phyloP scores from a whole-genome alignment of 23 tunicate genomes.

The Styela plicata region DNA sequence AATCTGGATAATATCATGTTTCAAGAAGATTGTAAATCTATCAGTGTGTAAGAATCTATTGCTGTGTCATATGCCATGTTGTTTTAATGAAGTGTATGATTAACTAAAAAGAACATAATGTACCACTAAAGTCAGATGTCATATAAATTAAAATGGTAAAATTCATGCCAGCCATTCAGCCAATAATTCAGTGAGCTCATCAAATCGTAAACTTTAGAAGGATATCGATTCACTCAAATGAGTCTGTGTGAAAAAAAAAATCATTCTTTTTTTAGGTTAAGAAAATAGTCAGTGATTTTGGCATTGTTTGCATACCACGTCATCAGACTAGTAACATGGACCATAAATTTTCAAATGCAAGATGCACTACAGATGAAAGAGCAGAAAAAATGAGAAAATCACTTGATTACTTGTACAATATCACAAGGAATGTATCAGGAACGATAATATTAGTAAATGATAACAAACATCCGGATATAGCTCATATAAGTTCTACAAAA shows the following conservation, averaged over 20 bases:
- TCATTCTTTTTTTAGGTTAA: slow-evolving; percentile 45
- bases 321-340: slow-evolving; percentile 1
- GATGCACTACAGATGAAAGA: neutral
- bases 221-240: no score
- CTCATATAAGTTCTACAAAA: slow-evolving; percentile 46
- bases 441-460: slow-evolving; percentile 73
- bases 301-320: slow-evolving; percentile 89
- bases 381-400: slow-evolving; percentile 47
- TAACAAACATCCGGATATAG: slow-evolving; percentile 29
- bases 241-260: neutral
- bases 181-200: no score
- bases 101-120: no score
- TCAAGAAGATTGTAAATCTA: no score
- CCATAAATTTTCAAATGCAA: neutral
- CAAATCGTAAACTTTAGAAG: no score
- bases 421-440: slow-evolving; percentile 44
- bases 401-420: slow-evolving; percentile 50
- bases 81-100: no score
- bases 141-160: no score
- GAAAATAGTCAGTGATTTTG: slow-evolving; percentile 57
- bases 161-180: no score
- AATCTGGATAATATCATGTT: no score
- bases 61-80: no score
- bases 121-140: no score
- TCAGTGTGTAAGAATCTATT: no score